These are phyloP conservation scores for Drosophila pruinosa DNA, from an alignment of 1,140 invertebrate species.

Conservation along the genomic window DNA sequence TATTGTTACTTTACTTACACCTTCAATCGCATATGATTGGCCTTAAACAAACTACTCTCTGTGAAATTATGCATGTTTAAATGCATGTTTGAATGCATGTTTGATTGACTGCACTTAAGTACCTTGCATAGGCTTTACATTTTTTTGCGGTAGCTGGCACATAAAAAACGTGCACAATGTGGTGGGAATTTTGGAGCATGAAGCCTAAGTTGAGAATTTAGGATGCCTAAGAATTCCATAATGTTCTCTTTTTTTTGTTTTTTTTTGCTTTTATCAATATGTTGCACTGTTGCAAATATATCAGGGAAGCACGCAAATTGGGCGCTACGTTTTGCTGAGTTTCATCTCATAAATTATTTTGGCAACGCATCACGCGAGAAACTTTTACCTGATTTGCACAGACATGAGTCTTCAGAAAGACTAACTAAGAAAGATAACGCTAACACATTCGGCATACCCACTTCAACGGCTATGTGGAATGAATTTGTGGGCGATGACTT, in stretches of 20 bases:
- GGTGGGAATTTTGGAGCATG: constrained; percentile 17
- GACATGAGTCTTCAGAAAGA: constrained; percentile 22
- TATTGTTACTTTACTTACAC: no score
- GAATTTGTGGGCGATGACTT: constrained; percentile 80
- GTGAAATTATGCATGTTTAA: neutral
- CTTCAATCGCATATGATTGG: neutral
- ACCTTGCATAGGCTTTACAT: neutral
- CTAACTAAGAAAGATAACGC: constrained; percentile 61
- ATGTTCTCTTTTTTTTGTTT: neutral
- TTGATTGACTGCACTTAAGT: neutral
- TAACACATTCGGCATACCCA: constrained; percentile 65
- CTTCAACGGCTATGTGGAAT: constrained; percentile 54
- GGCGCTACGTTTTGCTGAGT: constrained; percentile 67
- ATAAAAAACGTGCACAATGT: constrained; percentile 5
- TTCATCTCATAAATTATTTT: constrained; percentile 81
- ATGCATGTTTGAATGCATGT: neutral
- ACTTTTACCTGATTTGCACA: constrained; percentile 72
- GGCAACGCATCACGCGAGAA: constrained; percentile 80
- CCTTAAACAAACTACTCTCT: neutral
- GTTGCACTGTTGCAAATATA: constrained; percentile 24
- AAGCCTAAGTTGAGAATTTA: constrained; percentile 51
- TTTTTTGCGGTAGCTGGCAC: neutral
- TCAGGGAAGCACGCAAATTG: constrained; percentile 73
- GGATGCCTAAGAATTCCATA: constrained; percentile 35
- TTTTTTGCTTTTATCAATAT: constrained; percentile 17